These are phyloP conservation scores for Oscheius onirici DNA, from an alignment of 2,888 invertebrate genomes.

Conservation along the genomic window DNA sequence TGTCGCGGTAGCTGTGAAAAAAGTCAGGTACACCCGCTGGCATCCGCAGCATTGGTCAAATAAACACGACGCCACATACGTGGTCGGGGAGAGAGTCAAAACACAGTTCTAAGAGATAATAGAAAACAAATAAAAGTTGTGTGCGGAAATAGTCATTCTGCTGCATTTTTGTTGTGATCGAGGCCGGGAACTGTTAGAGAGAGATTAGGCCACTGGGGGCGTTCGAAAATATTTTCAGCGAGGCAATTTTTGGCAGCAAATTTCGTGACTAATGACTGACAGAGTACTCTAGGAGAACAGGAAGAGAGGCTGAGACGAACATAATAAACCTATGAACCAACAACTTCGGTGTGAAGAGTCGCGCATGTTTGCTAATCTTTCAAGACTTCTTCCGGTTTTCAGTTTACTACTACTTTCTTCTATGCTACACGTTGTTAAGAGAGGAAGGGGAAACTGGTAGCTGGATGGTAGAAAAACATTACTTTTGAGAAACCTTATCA, in stretches of 20 bases:
- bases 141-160: background rate
- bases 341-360: constrained; percentile 28
- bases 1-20: background rate
- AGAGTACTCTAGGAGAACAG: background rate
- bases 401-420: background rate
- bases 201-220: background rate
- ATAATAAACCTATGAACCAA: constrained; percentile 27
- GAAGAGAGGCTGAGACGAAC: constrained; percentile 9
- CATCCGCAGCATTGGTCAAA: background rate
- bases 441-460: background rate
- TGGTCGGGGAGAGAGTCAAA: too few species aligned
- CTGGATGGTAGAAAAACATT: too few species aligned
- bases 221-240: background rate
- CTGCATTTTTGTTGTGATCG: background rate
- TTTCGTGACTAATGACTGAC: background rate
- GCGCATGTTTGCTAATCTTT: constrained; percentile 26
- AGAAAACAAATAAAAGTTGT: background rate
- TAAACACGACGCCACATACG: background rate
- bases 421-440: background rate
- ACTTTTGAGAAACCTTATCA: background rate
- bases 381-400: constrained; percentile 25
- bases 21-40: background rate
- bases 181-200: background rate
- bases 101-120: background rate
- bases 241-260: background rate